Evolutionary conservation across 2,113 vertebrate genomes (phyloP), one percentile per base, ranked within the genome.

Genomic region (Casuarius casuarius): DNA sequence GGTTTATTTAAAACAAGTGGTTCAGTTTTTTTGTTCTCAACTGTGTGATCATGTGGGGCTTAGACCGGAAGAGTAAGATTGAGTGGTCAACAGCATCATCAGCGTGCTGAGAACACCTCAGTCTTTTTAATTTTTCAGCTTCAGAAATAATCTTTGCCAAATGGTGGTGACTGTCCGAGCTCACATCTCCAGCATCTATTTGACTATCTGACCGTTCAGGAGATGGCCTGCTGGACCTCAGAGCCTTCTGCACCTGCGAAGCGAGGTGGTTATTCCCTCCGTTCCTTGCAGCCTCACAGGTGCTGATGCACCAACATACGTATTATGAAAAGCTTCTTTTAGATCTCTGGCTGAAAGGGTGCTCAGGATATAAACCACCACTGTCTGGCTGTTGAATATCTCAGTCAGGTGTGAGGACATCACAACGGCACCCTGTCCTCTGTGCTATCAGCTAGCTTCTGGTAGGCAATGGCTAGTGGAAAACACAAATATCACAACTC

Each of bases 261-360:
- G 12, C 44, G 35, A 76, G 38, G 25, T 62, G 23, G 23, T 76
- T 59, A 35, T 44, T 49, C 74, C 26, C 7, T 78, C 33, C 33
- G 46, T 54, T 61, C 9, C n/a, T 61, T 77, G 63, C 14, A 77
- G 63, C n/a, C 23, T 70, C 48, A 56, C 4, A 28, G 33, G 54
- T 33, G 40, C 22, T 25, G 48, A 56, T 1, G 4, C 23, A 8
- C 42, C 62, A 48, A 48, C 16, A 49, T 4, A 9, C 1, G 1
- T 1, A 6, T 4, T 18, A 7, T 4, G 12, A 8, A 28, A 42
- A 19, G 4, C 9, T n/a, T 20, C 7, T 3, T 23, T 12, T n/a
- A 11, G 9, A 44, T 65, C 52, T 59, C 29, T 15, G 44, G 29
- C 49, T 70, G 33, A 10, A 21, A 18, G 11, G 2, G 13, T 25